Percentiles rank a stretch among this genome's conserved stretches.
Evolutionary conservation across 2,113 vertebrate species (phyloP).

Genomic region (Paracanthobrama guichenoti): DNA sequence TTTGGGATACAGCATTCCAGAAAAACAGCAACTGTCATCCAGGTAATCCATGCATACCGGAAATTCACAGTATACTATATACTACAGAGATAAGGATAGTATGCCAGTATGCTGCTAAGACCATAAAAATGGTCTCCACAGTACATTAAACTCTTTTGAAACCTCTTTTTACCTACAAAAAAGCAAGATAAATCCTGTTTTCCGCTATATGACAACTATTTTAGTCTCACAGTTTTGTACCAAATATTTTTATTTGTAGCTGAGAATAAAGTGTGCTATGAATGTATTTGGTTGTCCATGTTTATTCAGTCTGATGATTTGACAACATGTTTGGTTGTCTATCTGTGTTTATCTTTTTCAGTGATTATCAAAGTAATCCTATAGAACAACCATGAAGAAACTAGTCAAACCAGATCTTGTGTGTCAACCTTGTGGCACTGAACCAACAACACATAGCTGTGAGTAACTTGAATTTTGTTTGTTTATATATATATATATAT

Average conservation of each 20-base stretch:
- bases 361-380: not conserved
- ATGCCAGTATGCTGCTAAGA: not conserved
- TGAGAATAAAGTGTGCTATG: not conserved
- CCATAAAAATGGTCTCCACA: not conserved
- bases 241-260: not conserved
- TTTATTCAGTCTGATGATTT: too few relatives aligned
- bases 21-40: not conserved
- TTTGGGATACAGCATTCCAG: not conserved
- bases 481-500: too few relatives aligned
- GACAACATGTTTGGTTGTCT: too few relatives aligned
- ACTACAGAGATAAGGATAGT: not conserved
- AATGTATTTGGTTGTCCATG: not conserved
- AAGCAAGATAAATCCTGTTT: not conserved
- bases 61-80: not conserved
- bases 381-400: not conserved
- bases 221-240: not conserved
- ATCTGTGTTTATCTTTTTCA: not conserved
- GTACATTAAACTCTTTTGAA: not conserved
- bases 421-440: conserved; percentile 7
- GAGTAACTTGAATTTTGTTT: too few relatives aligned
- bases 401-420: conserved; percentile 21
- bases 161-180: not conserved
- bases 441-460: not conserved
- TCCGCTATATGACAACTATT: not conserved
- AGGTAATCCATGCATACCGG: not conserved